These are phyloP conservation scores for Luperina nickerlii DNA, from an alignment of 2,888 invertebrate species.

Conservation along the genomic window DNA sequence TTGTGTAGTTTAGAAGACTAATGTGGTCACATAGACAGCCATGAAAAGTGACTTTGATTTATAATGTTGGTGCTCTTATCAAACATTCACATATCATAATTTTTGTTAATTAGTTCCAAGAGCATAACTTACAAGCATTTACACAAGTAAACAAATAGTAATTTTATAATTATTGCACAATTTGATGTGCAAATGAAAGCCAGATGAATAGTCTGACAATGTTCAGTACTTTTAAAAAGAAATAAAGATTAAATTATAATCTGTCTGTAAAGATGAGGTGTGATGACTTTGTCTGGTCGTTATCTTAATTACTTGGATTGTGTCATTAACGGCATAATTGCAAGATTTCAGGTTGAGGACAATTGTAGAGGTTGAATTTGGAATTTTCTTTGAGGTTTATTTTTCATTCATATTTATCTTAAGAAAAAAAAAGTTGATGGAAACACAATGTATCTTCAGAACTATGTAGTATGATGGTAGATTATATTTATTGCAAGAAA, in stretches of 20 bases:
- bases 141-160: background rate
- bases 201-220: background rate
- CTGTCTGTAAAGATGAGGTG: slow-evolving; percentile 5
- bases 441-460: background rate
- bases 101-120: slow-evolving; percentile 21
- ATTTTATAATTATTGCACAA: slow-evolving; percentile 16
- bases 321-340: background rate
- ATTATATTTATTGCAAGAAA: background rate
- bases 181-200: slow-evolving; percentile 27
- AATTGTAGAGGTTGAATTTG: background rate
- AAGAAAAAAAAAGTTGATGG: background rate
- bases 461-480: background rate
- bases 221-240: background rate
- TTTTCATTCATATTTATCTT: too few species aligned
- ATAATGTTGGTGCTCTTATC: background rate
- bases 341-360: slow-evolving; percentile 36
- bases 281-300: slow-evolving; percentile 11
- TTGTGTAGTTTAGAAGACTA: background rate
- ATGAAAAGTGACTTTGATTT: background rate
- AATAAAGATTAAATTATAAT: slow-evolving; percentile 18
- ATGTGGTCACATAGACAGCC: too few species aligned
- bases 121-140: background rate
- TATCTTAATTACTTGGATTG: slow-evolving; percentile 34
- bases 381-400: background rate
- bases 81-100: background rate